Evolutionary conservation across 1,140 invertebrate genomes (phyloP), one percentile per base, ranked within the genome.

Genomic region (Odontomachus brunneus): DNA sequence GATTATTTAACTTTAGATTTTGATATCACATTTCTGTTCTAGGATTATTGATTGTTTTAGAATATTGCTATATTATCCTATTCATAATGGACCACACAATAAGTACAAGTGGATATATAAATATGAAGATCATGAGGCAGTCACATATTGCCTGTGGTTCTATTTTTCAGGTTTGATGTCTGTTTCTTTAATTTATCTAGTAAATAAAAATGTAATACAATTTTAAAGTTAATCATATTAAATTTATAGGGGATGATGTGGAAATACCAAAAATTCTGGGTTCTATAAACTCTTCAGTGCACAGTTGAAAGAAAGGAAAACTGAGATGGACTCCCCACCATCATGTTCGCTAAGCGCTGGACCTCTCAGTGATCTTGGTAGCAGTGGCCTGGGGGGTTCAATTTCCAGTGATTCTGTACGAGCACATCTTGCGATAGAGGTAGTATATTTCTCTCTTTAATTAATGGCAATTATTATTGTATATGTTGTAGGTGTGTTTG

Each of bases 251-350:
- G 84, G 73, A 87, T 83, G 82, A 87, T 88, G 76, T 88, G 84
- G 89, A 86, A 85, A 60, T 84, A 90, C 59, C 75, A 88, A 65
- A 88, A 85, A 67, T 88, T 83, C 67, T 85, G 72, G 80, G 60
- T 85, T 63, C 63, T 78, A 62, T 90, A 88, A 74, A 84, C 33
- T 78, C 63, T 76, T 67, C 73, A 74, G 48, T 26, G 17, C 48
- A 62, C 22, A 57, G 74, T 33, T 74, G 71, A 84, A 49, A 26
- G 14, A 80, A 65, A 80, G 55, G 22, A 74, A 48, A 59, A 48
- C 82, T 84, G 88, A 89, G 82, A 95, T 95, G 95, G 95, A 95
- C 91, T 95, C 94, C 73, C 94, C 94, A 81, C 94, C 95, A 82
- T 94, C 94, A 76, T 95, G 94, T 90, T 95, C 95, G 84, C 88